Evolutionary conservation across 2,113 vertebrate genomes (phyloP).

Genomic region (Daphoenositta chrysoptera): DNA sequence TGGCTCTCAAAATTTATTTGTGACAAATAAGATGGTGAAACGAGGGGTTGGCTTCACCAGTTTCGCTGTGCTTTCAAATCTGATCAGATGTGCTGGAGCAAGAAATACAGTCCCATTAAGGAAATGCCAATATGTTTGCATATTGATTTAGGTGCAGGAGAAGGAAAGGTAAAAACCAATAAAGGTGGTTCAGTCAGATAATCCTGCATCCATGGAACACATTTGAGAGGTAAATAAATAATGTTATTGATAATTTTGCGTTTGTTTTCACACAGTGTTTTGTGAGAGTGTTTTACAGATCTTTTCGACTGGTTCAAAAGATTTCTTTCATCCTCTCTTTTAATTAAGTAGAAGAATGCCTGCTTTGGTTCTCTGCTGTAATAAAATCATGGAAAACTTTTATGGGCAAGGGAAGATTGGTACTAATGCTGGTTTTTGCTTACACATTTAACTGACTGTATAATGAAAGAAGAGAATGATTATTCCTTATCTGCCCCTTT

Average conservation of each 20-base stretch:
- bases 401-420: neutral
- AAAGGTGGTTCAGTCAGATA: neutral
- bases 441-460: neutral
- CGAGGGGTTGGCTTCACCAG: fast-evolving
- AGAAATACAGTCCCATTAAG: neutral
- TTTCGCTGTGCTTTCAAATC: neutral
- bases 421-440: neutral
- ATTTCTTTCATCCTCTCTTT: neutral
- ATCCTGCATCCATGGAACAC: neutral
- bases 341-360: neutral
- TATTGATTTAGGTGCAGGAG: neutral
- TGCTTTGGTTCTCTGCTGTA: neutral
- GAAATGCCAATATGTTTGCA: neutral
- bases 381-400: neutral
- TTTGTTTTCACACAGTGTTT: neutral
- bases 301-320: neutral
- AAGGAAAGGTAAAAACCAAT: neutral
- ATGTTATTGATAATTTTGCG: neutral
- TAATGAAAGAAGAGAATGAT: neutral
- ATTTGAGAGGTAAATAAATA: neutral
- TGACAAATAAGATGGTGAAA: neutral
- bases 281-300: neutral
- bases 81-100: neutral
- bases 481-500: neutral
- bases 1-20: neutral